These are phyloP conservation scores for Solenopsis fugax DNA, from an alignment of 1,140 invertebrate genomes.

Conservation along the genomic window DNA sequence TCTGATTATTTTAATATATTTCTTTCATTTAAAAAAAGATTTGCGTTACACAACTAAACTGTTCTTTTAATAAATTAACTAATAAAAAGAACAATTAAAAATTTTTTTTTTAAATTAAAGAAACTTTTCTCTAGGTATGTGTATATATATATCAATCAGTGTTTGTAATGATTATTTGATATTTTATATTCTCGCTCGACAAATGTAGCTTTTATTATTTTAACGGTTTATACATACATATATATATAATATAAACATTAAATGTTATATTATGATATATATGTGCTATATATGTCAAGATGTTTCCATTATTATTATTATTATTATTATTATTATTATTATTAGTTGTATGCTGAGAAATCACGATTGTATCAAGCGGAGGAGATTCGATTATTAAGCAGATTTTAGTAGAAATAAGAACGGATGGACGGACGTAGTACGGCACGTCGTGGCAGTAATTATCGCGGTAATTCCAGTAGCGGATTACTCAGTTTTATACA, in stretches of 20 bases:
- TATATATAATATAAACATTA: not conserved
- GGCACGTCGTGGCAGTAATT: slow-evolving; percentile 4
- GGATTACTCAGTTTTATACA: slow-evolving; percentile 30
- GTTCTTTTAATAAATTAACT: no score
- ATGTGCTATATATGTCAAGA: not conserved
- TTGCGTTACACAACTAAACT: no score
- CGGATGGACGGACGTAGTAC: not conserved
- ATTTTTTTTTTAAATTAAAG: no score
- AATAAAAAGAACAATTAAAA: no score
- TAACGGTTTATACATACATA: not conserved
- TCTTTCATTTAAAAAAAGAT: no score
- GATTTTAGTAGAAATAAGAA: not conserved
- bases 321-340: no score
- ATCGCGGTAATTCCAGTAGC: slow-evolving; percentile 20
- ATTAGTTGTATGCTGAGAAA: not conserved
- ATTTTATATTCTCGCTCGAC: not conserved
- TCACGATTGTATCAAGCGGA: not conserved
- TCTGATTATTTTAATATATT: no score
- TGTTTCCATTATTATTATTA: not conserved
- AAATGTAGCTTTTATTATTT: not conserved
- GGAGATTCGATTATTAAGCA: not conserved
- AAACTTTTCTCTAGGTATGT: no score
- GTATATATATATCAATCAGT: no score
- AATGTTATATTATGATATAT: not conserved
- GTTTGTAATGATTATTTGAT: not conserved